Evolutionary conservation across 1,140 invertebrate genomes (phyloP), one percentile per base, ranked within the genome.

Genomic region (Hydropsyche tenuis): DNA sequence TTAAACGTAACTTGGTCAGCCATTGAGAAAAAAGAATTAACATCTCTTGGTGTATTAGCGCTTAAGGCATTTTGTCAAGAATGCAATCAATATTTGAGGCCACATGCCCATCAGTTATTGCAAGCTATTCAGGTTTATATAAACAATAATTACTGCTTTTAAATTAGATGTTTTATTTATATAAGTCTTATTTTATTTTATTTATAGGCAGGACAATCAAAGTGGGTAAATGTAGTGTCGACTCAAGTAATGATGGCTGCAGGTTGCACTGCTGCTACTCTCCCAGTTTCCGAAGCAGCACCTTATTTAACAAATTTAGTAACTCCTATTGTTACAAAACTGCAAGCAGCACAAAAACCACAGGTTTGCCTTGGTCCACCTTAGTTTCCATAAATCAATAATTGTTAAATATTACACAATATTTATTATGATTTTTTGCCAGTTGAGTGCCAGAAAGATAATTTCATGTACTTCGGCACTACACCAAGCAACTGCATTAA

Each of bases 1-100:
- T 82, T 93, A 60, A 88, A 88, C 6, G 82, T 94, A 0, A 85
- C 94, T 2, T 86, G 90, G n/a, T 85, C 87, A 14, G 92, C 91
- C 4, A 82, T 95, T 23, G 82, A 85, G 0, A 90, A 90, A 76
- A 82, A 88, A 0, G 87, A 92, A 16, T 88, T 93, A n/a, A 87
- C 92, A 0, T 87, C 89, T 1, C 87, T 90, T 66, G 94, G 95
- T 0, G 96, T 94, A 11, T 89, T 96, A 82, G 94, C 95, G 1
- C 84, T 97, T 0, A 94, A 95, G 80, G 94, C 96, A 78, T 88
- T 97, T 22, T 90, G 92, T 1, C 84, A 90, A 18, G 94, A 95
- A 80, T 96, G 94, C 80, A 87, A 89, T 72, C 80, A 87, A 4
- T 87, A 90, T 79, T 84, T 97, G 22, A 85, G 87, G 51, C 91